A percentile compares a stretch with the other conserved stretches of the same genome.
Conservation (phyloP, 1,140 invertebrate genomes). For the Sinella curviseta region DNA sequence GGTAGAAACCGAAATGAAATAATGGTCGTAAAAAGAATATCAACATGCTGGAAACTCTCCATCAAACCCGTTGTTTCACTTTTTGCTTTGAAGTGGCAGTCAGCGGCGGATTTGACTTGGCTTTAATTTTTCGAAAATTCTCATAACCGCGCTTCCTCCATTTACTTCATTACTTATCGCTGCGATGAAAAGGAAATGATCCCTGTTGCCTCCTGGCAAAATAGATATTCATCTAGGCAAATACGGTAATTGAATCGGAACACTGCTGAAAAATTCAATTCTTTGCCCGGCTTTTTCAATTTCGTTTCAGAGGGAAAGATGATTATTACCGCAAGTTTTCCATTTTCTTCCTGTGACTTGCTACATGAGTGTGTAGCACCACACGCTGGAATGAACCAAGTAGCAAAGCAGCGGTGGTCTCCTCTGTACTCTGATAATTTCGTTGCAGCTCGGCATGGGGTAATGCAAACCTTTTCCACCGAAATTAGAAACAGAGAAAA, state of each 20-base stretch:
- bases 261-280: slow-evolving; percentile 3
- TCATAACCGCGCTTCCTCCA: slow-evolving; percentile 2
- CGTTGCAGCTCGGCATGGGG: neutral
- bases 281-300: neutral
- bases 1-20: no score
- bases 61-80: no score
- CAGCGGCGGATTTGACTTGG: no score
- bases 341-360: no score
- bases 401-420: no score
- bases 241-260: slow-evolving; percentile 18
- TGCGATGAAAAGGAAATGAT: slow-evolving; percentile 23
- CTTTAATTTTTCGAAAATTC: neutral
- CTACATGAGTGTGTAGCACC: no score
- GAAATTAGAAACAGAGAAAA: neutral
- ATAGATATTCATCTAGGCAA: slow-evolving; percentile 21
- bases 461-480: neutral
- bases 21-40: no score
- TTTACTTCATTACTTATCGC: slow-evolving; percentile 11
- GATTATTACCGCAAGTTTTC: neutral
- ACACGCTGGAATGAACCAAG: no score
- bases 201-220: neutral
- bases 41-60: no score
- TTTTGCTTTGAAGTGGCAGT: no score
- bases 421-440: neutral
- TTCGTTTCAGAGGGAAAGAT: neutral